A percentile compares a stretch with the other conserved stretches of the same genome.
Evolutionary conservation across 2,113 vertebrate genomes (phyloP).

Genomic region (Heterotilapia buettikoferi): DNA sequence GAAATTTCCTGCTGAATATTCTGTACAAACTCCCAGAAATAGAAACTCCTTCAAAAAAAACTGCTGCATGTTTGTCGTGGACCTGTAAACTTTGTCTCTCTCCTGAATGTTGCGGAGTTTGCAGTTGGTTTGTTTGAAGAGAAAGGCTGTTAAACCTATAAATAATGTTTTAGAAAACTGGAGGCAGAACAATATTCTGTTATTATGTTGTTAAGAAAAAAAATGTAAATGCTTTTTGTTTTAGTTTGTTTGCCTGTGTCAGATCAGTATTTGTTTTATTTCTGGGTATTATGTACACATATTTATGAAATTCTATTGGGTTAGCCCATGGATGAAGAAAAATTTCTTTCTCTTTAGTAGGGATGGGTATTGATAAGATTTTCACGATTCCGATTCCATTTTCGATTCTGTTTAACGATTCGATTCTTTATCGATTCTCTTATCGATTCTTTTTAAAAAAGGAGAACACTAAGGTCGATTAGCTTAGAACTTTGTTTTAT

Average conservation of each 20-base stretch:
- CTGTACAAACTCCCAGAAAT: not conserved
- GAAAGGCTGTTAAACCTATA: not conserved
- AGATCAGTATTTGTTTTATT: not conserved
- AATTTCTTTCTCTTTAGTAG: accelerated
- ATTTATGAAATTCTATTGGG: not conserved
- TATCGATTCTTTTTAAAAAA: too few relatives aligned
- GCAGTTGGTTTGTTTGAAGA: not conserved
- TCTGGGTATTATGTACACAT: not conserved
- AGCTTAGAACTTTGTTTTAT: too few relatives aligned
- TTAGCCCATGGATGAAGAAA: not conserved
- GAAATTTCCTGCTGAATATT: not conserved
- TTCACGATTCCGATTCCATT: too few relatives aligned
- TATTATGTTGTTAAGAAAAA: not conserved
- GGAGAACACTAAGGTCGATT: too few relatives aligned
- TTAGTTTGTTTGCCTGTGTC: not conserved
- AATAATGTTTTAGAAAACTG: not conserved
- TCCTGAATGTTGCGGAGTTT: not conserved
- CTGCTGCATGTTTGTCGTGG: not conserved
- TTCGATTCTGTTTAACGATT: too few relatives aligned
- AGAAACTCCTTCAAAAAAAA: not conserved
- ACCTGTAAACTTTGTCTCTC: not conserved
- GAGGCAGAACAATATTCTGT: not conserved
- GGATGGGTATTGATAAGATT: too few relatives aligned
- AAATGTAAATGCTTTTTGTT: not conserved
- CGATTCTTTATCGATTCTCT: too few relatives aligned